Percentiles rank a stretch among this genome's conserved stretches.
These are phyloP conservation scores for Percopsis transmontana DNA, from an alignment of 2,113 vertebrate genomes.

Conservation along the genomic window DNA sequence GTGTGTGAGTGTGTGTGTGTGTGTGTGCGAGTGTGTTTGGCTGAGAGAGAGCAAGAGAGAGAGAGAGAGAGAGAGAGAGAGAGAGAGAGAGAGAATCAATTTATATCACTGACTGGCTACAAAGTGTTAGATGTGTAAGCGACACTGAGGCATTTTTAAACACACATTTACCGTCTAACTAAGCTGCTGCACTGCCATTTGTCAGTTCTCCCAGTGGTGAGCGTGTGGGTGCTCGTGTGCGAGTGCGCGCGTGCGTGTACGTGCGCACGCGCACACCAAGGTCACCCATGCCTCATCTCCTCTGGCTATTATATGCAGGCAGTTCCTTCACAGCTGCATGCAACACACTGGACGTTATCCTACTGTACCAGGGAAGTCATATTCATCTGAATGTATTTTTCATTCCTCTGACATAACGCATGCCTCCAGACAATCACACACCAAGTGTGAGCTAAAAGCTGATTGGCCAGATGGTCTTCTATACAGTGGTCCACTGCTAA, in stretches of 20 bases:
- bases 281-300: conserved; percentile 58
- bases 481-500: too few species aligned
- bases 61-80: conserved; percentile 19
- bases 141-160: conserved; percentile 73
- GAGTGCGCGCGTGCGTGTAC: conserved; percentile 10
- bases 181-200: conserved; percentile 69
- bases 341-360: neutral
- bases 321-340: conserved; percentile 13
- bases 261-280: conserved; percentile 55
- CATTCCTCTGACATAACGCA: neutral
- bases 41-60: neutral
- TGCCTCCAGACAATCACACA: neutral
- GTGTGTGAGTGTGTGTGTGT: conserved; percentile 4
- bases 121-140: conserved; percentile 70
- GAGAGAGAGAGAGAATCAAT: conserved; percentile 58
- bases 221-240: neutral
- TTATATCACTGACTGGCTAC: conserved; percentile 57
- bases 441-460: neutral
- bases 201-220: conserved; percentile 46
- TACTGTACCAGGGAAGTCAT: neutral
- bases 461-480: conserved; percentile 12
- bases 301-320: conserved; percentile 44
- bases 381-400: neutral
- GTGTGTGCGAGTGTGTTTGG: conserved; percentile 4
- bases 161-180: conserved; percentile 73